phyloP scores from a whole-genome alignment of 2,888 invertebrate species.

The Panorpa germanica region DNA sequence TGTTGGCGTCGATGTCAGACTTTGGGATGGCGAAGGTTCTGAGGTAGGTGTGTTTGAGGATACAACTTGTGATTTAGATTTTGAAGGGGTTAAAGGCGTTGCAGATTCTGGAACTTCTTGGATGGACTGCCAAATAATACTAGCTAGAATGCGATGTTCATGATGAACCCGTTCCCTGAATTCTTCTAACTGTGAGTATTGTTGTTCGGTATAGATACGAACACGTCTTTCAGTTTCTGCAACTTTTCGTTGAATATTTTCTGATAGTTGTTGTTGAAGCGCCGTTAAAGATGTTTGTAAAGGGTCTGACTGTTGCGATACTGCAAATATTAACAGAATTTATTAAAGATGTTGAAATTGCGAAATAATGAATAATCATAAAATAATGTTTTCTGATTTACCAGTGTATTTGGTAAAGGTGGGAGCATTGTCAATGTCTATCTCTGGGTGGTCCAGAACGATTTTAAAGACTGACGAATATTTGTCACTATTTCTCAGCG shows the following conservation, averaged over 20 bases:
- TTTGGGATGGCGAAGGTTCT: no score
- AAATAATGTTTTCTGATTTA: background rate
- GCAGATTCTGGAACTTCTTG: no score
- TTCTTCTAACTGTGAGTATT: slow-evolving; percentile 54
- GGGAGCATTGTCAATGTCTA: slow-evolving; percentile 19
- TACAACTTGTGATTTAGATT: no score
- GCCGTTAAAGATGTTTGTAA: slow-evolving; percentile 34
- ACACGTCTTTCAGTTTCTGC: slow-evolving; percentile 55
- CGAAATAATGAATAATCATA: slow-evolving; percentile 14
- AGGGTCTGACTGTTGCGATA: slow-evolving; percentile 26
- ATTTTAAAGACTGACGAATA: slow-evolving; percentile 57
- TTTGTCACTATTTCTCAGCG: slow-evolving; percentile 37
- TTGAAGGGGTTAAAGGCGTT: no score
- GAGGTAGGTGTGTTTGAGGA: no score
- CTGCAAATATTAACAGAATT: slow-evolving; percentile 15
- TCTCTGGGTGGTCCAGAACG: slow-evolving; percentile 34
- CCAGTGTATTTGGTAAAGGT: background rate
- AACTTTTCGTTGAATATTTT: slow-evolving; percentile 47
- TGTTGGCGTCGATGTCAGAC: no score
- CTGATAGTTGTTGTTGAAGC: slow-evolving; percentile 45
- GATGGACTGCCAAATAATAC: no score
- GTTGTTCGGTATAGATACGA: slow-evolving; percentile 51
- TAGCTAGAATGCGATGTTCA: slow-evolving; percentile 47
- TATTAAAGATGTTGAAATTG: slow-evolving; percentile 11
- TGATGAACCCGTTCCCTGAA: slow-evolving; percentile 51